Percentiles rank a stretch among this genome's conserved stretches.
These are phyloP conservation scores for Acleris literana DNA, from an alignment of 2,888 invertebrate genomes.

Conservation along the genomic window DNA sequence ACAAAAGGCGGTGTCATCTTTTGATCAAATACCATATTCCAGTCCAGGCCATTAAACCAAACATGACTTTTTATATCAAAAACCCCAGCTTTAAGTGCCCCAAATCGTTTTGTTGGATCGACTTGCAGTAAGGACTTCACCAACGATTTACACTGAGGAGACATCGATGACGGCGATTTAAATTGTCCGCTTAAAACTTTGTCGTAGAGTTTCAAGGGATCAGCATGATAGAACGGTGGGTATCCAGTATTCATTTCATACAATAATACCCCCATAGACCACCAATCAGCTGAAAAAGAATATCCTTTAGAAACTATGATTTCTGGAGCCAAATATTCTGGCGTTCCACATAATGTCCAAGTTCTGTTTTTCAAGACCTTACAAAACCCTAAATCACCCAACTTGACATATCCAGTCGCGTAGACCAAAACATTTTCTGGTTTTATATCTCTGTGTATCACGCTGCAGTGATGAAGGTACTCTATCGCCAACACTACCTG, in stretches of 20 bases:
- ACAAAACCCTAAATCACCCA: slow-evolving; percentile 97
- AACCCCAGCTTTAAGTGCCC: slow-evolving; percentile 93
- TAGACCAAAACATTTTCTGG: slow-evolving; percentile 94
- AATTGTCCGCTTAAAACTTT: slow-evolving; percentile 95
- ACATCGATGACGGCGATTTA: slow-evolving; percentile 91
- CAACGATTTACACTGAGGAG: slow-evolving; percentile 90
- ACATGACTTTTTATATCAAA: slow-evolving; percentile 94
- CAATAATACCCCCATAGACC: slow-evolving; percentile 94
- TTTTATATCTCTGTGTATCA: slow-evolving; percentile 95
- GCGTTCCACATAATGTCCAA: slow-evolving; percentile 97
- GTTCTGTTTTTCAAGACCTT: slow-evolving; percentile 90
- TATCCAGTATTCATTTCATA: slow-evolving; percentile 95
- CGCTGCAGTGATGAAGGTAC: slow-evolving; percentile 92
- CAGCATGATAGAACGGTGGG: slow-evolving; percentile 94
- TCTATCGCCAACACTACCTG: slow-evolving; percentile 95
- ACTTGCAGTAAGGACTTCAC: slow-evolving; percentile 89
- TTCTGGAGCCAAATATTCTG: slow-evolving; percentile 97
- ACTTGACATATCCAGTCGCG: slow-evolving; percentile 88
- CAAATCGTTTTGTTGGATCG: slow-evolving; percentile 85
- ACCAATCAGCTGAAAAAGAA: slow-evolving; percentile 96
- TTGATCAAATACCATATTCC: slow-evolving; percentile 17
- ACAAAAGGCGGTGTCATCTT: no score
- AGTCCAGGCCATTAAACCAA: slow-evolving; percentile 87
- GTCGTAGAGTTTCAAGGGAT: slow-evolving; percentile 95
- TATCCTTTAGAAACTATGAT: slow-evolving; percentile 95